These are phyloP conservation scores for Bovichtus diacanthus DNA, from an alignment of 2,797 vertebrate genomes.

Conservation along the genomic window DNA sequence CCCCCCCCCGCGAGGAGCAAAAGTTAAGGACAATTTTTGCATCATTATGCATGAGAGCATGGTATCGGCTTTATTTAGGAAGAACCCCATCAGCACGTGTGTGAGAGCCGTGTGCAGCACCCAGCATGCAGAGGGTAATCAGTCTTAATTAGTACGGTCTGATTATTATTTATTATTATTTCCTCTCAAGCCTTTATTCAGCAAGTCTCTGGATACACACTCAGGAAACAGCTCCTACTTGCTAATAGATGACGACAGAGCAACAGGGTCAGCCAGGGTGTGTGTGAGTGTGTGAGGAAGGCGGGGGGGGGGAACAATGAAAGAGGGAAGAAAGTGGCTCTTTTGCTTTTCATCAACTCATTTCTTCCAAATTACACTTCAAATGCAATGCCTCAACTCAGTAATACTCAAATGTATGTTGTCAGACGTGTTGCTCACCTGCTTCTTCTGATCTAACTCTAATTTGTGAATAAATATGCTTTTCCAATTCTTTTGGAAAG, in stretches of 20 bases:
- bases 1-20: constrained; percentile 35
- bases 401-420: constrained; percentile 11
- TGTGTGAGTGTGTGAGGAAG: background rate
- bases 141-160: constrained; percentile 75
- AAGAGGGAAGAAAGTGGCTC: constrained; percentile 29
- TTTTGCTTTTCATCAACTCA: constrained; percentile 27
- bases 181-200: constrained; percentile 74
- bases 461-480: background rate
- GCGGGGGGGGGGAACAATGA: constrained; percentile 37
- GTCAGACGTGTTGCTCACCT: no score
- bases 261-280: constrained; percentile 63
- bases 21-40: constrained; percentile 41
- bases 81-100: constrained; percentile 26
- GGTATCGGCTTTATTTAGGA: constrained; percentile 39
- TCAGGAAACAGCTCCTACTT: constrained; percentile 79
- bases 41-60: constrained; percentile 28
- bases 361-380: constrained; percentile 18
- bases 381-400: background rate
- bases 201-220: constrained; percentile 69
- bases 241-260: constrained; percentile 79
- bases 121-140: constrained; percentile 64
- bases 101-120: constrained; percentile 32
- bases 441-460: constrained; percentile 4
- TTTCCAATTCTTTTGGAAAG: constrained; percentile 2
- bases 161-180: constrained; percentile 84